A percentile compares a stretch with the other conserved stretches of the same genome.
Evolutionary conservation across 2,797 vertebrate species (phyloP).

Genomic region (Argentina silus): DNA sequence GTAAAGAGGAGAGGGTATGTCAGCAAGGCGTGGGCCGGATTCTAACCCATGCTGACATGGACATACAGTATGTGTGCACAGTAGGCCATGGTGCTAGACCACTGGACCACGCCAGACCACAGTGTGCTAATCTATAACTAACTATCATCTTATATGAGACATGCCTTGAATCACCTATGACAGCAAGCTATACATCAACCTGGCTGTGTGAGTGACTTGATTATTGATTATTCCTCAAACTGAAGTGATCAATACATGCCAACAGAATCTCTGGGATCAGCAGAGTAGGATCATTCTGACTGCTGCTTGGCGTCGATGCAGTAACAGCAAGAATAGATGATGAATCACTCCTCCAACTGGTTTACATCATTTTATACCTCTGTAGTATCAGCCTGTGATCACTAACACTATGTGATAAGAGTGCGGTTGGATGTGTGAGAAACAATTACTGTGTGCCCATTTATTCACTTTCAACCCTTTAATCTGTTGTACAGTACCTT

Average conservation of each 20-base stretch:
- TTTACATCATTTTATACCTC: background rate
- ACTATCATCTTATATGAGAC: background rate
- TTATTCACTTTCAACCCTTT: background rate
- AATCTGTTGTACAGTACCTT: background rate
- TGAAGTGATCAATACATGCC: background rate
- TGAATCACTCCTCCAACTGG: background rate
- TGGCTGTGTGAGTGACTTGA: background rate
- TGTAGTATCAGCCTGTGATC: background rate
- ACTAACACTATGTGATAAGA: background rate
- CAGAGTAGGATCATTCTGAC: background rate
- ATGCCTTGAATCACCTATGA: background rate
- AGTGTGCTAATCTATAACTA: background rate
- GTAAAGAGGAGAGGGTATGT: too few relatives aligned
- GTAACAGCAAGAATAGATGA: background rate
- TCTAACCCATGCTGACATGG: too few relatives aligned
- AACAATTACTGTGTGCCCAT: background rate
- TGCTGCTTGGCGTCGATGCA: background rate
- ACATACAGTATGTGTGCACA: too few relatives aligned
- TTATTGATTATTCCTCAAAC: background rate
- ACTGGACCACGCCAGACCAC: too few relatives aligned
- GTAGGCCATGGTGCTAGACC: too few relatives aligned
- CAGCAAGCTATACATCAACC: background rate
- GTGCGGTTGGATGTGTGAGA: conserved; percentile 5
- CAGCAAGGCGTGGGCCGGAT: too few relatives aligned
- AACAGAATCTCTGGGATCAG: background rate